phyloP scores from a whole-genome alignment of 2,797 vertebrate species.

The Pseudomugil gertrudae region DNA sequence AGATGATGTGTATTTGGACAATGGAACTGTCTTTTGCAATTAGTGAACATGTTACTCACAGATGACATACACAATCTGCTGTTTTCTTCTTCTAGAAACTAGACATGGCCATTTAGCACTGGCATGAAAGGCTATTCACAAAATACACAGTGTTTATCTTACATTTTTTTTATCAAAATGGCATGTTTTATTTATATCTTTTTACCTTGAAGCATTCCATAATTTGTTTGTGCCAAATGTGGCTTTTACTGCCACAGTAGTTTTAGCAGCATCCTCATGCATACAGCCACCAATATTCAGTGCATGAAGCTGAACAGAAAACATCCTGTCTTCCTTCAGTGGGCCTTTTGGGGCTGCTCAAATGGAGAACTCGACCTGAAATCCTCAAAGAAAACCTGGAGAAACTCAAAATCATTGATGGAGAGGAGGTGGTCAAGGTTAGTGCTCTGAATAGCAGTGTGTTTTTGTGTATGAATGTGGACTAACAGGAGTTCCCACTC shows the following conservation, averaged over 20 bases:
- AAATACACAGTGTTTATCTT: not conserved
- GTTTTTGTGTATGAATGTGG: conserved; percentile 41
- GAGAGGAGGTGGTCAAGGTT: conserved; percentile 98
- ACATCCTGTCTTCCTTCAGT: conserved; percentile 74
- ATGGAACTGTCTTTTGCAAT: not conserved
- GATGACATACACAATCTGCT: too few relatives aligned
- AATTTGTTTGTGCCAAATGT: not conserved
- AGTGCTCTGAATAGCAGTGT: conserved; percentile 26
- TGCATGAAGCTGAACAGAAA: not conserved
- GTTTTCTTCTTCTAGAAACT: not conserved
- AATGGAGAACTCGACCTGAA: conserved; percentile 94
- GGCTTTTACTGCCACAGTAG: not conserved
- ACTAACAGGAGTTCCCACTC: not conserved
- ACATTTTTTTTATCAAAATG: not conserved
- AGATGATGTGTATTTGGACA: not conserved
- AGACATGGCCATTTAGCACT: too few relatives aligned
- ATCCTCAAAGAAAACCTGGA: conserved; percentile 92
- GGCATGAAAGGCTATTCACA: not conserved
- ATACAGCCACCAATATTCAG: not conserved
- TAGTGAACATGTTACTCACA: not conserved
- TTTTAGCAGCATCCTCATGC: not conserved
- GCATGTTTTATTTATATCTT: not conserved
- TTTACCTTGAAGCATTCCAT: not conserved
- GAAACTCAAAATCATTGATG: conserved; percentile 94
- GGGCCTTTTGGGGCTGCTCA: conserved; percentile 92